Percentiles rank a stretch among this genome's conserved stretches.
Conservation (phyloP, 2,888 invertebrate genomes). For the Macrosoma leucophasiata region DNA sequence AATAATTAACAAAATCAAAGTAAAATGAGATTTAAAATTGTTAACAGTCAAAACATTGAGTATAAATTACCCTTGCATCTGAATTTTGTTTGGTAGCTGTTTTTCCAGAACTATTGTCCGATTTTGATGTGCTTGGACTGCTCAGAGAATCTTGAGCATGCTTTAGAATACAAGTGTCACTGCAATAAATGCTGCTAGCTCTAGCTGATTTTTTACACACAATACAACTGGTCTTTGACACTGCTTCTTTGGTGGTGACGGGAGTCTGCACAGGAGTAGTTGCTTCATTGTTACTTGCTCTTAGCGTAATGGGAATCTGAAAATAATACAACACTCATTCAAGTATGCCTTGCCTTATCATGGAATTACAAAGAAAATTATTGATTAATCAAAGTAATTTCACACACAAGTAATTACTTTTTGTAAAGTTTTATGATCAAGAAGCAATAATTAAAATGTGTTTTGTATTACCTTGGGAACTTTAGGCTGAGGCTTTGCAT, state of each 20-base stretch:
- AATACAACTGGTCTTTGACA: constrained; percentile 76
- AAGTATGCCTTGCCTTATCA: neutral
- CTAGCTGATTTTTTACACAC: constrained; percentile 86
- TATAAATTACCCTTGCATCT: constrained; percentile 51
- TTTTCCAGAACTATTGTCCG: constrained; percentile 40
- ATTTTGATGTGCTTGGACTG: constrained; percentile 36
- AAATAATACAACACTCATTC: neutral
- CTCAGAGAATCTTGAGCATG: constrained; percentile 84
- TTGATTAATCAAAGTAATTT: neutral
- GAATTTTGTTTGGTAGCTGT: constrained; percentile 46
- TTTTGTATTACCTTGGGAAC: constrained; percentile 34
- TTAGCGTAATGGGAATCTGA: neutral
- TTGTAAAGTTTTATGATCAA: neutral
- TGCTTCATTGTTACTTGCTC: constrained; percentile 20
- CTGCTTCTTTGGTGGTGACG: constrained; percentile 32
- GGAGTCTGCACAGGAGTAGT: constrained; percentile 19
- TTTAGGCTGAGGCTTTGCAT: constrained; percentile 52
- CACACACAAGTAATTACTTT: too few species aligned
- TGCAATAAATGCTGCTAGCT: constrained; percentile 92
- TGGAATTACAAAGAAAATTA: neutral
- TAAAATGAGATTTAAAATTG: neutral
- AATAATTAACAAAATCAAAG: constrained; percentile 2
- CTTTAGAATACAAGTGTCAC: constrained; percentile 89
- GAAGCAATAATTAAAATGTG: neutral
- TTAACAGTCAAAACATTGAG: neutral